phyloP scores from a whole-genome alignment of 2,888 invertebrate species.

The Lutraria lutraria region DNA sequence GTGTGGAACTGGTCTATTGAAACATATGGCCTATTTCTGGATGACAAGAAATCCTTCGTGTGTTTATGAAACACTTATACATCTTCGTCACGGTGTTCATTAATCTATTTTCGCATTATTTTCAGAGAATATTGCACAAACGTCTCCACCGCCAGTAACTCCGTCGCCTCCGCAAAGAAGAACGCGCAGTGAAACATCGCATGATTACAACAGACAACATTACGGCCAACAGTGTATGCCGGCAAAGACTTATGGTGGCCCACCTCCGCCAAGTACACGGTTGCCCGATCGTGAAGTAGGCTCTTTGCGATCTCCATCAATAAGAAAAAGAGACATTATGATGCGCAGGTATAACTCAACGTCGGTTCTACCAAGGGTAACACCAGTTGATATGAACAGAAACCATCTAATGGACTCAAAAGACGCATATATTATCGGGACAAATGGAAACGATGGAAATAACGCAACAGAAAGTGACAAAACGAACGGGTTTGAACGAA shows the following conservation, averaged over 20 bases:
- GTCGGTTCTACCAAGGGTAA: constrained; percentile 40
- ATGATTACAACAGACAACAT: not conserved
- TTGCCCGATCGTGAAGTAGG: constrained; percentile 14
- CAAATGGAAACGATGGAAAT: constrained; percentile 33
- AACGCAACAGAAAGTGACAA: not conserved
- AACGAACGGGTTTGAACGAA: not conserved
- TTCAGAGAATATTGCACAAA: constrained; percentile 16
- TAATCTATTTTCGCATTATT: not conserved
- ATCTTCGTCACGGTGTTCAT: not conserved
- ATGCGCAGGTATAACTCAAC: constrained; percentile 57
- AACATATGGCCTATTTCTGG: not conserved
- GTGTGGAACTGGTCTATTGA: not conserved
- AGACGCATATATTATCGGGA: constrained; percentile 15
- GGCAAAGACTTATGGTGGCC: not conserved
- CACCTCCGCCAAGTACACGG: not conserved
- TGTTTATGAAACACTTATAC: not conserved
- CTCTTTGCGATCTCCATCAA: constrained; percentile 43
- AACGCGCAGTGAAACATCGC: constrained; percentile 11
- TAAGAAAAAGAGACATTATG: constrained; percentile 55
- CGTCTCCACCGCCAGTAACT: not conserved
- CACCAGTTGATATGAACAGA: constrained; percentile 45
- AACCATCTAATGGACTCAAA: constrained; percentile 44
- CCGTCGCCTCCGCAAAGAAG: constrained; percentile 39
- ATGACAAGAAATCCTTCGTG: not conserved
- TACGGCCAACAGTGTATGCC: not conserved